These are phyloP conservation scores for Misgurnus anguillicaudatus DNA, from an alignment of 2,113 vertebrate genomes.

Conservation along the genomic window DNA sequence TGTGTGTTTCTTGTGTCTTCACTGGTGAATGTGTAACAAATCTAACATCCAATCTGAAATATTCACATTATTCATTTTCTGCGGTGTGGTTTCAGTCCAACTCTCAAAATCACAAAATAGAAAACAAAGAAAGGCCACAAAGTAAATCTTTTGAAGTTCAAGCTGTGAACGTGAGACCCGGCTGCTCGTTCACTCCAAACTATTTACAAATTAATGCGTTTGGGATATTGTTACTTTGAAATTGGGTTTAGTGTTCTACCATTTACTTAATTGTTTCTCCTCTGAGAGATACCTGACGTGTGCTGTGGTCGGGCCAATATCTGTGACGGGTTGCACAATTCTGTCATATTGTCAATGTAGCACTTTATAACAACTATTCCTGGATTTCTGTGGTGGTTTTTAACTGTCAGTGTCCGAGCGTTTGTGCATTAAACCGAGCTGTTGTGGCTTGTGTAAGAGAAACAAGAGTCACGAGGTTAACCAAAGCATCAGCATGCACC, in stretches of 20 bases:
- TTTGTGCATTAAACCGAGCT: neutral
- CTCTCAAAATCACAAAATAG: constrained; percentile 5
- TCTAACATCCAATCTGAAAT: constrained; percentile 16
- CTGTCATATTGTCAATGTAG: constrained; percentile 25
- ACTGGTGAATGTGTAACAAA: constrained; percentile 10
- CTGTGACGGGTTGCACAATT: neutral
- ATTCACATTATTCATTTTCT: constrained; percentile 13
- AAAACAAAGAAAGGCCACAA: neutral
- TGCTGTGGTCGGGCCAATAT: neutral
- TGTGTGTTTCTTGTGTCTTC: neutral
- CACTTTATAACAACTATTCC: neutral
- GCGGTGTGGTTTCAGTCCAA: constrained; percentile 3
- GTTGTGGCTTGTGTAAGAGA: constrained; percentile 14
- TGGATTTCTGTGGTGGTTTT: neutral
- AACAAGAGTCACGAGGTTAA: no score
- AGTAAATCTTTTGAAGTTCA: constrained; percentile 46
- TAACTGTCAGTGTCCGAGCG: neutral
- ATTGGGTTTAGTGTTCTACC: constrained; percentile 75
- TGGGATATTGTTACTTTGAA: constrained; percentile 68
- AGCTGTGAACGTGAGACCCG: constrained; percentile 56
- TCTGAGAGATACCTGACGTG: constrained; percentile 27
- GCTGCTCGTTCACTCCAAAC: constrained; percentile 60
- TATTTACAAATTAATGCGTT: constrained; percentile 70
- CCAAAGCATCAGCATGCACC: no score
- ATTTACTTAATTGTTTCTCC: constrained; percentile 74